phyloP scores from a whole-genome alignment of 2,888 invertebrate species.

The Halictus quadricinctus region DNA sequence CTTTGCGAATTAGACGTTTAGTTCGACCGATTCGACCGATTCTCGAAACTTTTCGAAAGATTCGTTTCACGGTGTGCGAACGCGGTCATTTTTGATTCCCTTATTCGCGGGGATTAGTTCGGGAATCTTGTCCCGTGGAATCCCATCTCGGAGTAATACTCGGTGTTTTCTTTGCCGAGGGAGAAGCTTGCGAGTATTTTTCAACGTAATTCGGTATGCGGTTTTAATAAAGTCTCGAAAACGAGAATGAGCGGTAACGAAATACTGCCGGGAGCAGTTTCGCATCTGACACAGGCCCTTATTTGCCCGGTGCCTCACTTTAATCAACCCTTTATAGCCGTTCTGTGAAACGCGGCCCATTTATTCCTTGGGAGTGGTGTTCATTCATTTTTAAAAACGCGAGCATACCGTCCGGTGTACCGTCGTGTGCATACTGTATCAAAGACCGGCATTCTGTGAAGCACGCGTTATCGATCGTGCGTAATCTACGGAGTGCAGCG shows the following conservation, averaged over 20 bases:
- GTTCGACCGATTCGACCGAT: neutral
- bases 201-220: neutral
- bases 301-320: constrained; percentile 26
- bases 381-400: constrained; percentile 49
- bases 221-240: neutral
- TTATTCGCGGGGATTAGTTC: neutral
- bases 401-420: constrained; percentile 3
- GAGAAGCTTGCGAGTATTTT: neutral
- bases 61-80: neutral
- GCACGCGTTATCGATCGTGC: constrained; percentile 53
- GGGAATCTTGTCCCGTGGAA: neutral
- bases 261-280: constrained; percentile 3
- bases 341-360: constrained; percentile 53
- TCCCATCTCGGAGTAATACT: neutral
- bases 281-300: constrained; percentile 16
- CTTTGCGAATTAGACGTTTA: neutral
- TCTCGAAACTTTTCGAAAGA: neutral
- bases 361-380: constrained; percentile 56
- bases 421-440: constrained; percentile 48
- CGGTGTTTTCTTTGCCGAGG: neutral
- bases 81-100: too few species aligned
- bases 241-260: neutral
- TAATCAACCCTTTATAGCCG: constrained; percentile 56
- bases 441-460: constrained; percentile 49
- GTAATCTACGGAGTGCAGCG: constrained; percentile 48